Evolutionary conservation across 2,113 vertebrate species (phyloP), one percentile per base, ranked within the genome.

Genomic region (Leuciscus idus): DNA sequence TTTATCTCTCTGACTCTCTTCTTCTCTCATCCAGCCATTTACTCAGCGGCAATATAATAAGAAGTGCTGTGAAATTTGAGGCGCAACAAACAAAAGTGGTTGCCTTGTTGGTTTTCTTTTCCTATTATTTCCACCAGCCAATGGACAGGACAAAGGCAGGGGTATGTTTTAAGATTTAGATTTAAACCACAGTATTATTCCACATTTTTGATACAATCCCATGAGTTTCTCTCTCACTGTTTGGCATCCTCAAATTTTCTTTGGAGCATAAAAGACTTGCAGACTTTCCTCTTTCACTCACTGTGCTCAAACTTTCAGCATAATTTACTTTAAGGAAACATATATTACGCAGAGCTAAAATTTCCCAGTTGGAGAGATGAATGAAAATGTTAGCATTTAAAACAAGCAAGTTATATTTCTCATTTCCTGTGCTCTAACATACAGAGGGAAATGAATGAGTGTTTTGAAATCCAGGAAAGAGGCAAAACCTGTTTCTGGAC

Each of bases 181-280:
- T 95, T 95, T 95, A 95, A 96, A 93, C 90, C 84, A 89, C 88
- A 91, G 93, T 94, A 88, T 92, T 94, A 93, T 93, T 91, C 89
- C 92, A 23, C 94, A 94, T 70, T 80, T 91, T 91, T 90, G 55
- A 92, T 87, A 75, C 87, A 88, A 91, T 89, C 85, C 82, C 81
- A n/a, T 39, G 72, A 84, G 88, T 76, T 64, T n/a, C 26, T 83
- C 50, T 55, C 87, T 79, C 23, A 46, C 39, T 43, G 28, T n/a
- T 79, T 39, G 30, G 76, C 30, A 61, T 39, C 17, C 15, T 55
- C 2, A 78, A 5, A 57, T 57, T 78, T 78, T 61, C 33, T 61
- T 39, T 61, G 77, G 6, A 23, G 55, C 12, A 26, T 79, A n/a
- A 79, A 61, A 33, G 55, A 57, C 55, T 57, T 57, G 55, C 2